phyloP scores from a whole-genome alignment of 2,888 invertebrate species.

The Podotricha telesiphe region DNA sequence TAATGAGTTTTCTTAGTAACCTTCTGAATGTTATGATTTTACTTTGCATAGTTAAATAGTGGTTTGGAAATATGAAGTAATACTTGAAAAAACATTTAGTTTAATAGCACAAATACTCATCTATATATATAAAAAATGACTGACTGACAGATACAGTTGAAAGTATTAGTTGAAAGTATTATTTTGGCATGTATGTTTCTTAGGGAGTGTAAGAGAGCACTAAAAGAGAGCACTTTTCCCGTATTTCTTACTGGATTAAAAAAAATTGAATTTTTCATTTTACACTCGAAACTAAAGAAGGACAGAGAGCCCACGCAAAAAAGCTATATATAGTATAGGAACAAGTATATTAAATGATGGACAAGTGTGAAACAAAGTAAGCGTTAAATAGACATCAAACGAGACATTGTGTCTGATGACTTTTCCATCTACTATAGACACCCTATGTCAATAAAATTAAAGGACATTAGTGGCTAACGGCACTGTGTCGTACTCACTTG shows the following conservation, averaged over 20 bases:
- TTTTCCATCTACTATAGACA: background rate
- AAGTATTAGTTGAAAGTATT: no score
- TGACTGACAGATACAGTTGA: no score
- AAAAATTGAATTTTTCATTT: no score
- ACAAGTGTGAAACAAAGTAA: constrained; percentile 2
- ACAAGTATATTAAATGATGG: background rate
- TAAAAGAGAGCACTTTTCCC: no score
- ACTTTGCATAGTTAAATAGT: background rate
- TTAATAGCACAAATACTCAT: background rate
- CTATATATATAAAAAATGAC: no score
- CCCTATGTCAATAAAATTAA: background rate
- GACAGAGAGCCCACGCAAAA: no score
- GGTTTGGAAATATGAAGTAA: background rate
- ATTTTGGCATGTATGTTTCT: no score
- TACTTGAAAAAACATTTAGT: background rate
- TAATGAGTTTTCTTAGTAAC: constrained; percentile 12
- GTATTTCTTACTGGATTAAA: no score
- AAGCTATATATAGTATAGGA: no score
- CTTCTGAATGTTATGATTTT: background rate
- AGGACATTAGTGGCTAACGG: no score
- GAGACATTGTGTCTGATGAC: background rate
- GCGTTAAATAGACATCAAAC: background rate
- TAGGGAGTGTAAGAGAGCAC: no score
- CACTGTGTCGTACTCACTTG: background rate
- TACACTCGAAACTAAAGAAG: no score